phyloP scores from a whole-genome alignment of 2,888 invertebrate species.

The Unio delphinus region DNA sequence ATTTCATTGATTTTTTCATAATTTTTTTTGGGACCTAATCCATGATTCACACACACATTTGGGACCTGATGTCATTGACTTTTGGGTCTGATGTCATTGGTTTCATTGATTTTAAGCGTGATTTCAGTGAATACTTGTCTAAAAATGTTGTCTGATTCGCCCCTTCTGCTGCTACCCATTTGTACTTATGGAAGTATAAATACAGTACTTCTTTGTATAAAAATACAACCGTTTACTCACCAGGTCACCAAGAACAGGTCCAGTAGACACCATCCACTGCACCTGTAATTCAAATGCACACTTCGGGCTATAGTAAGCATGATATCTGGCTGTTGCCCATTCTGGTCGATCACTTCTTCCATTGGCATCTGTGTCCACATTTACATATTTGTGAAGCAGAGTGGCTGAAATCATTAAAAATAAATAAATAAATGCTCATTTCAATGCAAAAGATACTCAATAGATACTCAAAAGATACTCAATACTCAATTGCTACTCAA shows the following conservation, averaged over 20 bases:
- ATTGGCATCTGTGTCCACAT: conserved; percentile 66
- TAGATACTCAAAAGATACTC: too few relatives aligned
- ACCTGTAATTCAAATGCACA: conserved; percentile 95
- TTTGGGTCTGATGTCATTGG: too few relatives aligned
- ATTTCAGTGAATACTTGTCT: too few relatives aligned
- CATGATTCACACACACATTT: too few relatives aligned
- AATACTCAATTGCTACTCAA: neutral
- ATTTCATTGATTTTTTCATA: too few relatives aligned
- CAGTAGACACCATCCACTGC: conserved; percentile 97
- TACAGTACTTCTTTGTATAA: neutral
- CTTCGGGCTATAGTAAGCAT: conserved; percentile 88
- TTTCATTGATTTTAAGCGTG: too few relatives aligned
- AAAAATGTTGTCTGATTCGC: too few relatives aligned
- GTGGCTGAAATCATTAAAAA: conserved; percentile 43
- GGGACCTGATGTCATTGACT: too few relatives aligned
- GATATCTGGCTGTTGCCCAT: conserved; percentile 95
- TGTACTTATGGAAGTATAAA: neutral
- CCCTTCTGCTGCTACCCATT: too few relatives aligned
- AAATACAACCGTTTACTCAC: conserved; percentile 34
- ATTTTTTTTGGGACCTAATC: too few relatives aligned
- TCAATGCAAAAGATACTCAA: neutral
- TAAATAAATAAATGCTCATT: neutral
- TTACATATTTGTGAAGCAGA: conserved; percentile 63
- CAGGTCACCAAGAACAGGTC: conserved; percentile 90
- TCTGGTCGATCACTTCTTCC: conserved; percentile 80